Evolutionary conservation across 2,113 vertebrate genomes (phyloP), one percentile per base, ranked within the genome.

Genomic region (Chlorocebus sabaeus): DNA sequence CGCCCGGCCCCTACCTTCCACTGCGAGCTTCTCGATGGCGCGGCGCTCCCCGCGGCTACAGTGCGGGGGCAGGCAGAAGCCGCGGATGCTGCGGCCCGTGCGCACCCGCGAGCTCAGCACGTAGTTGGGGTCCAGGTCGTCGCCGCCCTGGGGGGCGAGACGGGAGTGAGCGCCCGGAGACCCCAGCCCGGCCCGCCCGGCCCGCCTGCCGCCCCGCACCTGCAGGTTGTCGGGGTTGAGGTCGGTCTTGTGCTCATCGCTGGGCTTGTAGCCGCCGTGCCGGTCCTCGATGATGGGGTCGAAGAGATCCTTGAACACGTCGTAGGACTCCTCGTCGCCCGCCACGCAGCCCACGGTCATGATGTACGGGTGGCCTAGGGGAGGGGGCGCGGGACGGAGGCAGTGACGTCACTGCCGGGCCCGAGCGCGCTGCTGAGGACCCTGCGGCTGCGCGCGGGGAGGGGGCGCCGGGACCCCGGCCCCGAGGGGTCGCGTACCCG

Each of bases 261-360:
- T 95, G 85, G 99, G 99, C 98, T 99, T 99, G 99, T 99, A 99
- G 87, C 99, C 99, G 85, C 99, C 99, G 1, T 99, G 99, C 68
- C 99, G 96, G 98, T 99, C 99, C 98, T 99, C 80, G 57, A 99
- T 99, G 95, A 99, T 98, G 17, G 99, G 99, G 98, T 99, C 99
- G 98, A 99, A 99, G 61, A 99, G 99, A 30, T 99, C 99, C 93
- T 99, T 99, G 98, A 99, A 99, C 70, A 99, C 99, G 0, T 99
- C 99, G 79, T 99, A 99, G 0, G 98, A 99, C 92, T 99, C 99
- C 98, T 99, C 99, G 93, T 99, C 99, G 45, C 99, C 99, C 73
- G 99, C 99, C 84, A 99, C 99, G 0, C 99, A 99, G 96, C 99
- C 99, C 98, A 99, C 99, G 0, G 99, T 99, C 99, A 99, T 99